Conservation (phyloP, 1,140 invertebrate genomes). For the Euglossa dilemma region DNA sequence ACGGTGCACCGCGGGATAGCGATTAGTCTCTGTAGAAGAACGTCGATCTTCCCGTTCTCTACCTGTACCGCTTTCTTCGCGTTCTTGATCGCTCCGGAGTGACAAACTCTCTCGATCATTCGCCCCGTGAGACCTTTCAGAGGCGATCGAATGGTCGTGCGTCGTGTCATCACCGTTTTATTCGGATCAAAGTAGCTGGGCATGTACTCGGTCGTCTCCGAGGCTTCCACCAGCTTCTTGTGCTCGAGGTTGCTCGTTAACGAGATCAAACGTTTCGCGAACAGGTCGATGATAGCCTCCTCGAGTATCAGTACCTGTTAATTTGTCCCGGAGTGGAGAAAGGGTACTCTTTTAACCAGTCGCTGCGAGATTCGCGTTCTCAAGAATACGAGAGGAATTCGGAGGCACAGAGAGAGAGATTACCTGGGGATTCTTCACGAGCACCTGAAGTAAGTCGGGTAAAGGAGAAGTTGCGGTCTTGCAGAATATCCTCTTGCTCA, state of each 20-base stretch:
- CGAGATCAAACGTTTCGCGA: slow-evolving; percentile 52
- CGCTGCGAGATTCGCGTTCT: background rate
- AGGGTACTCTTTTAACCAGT: background rate
- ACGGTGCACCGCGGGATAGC: no score
- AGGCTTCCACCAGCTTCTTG: slow-evolving; percentile 45
- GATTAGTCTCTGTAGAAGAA: no score
- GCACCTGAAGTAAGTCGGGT: background rate
- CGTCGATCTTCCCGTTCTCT: no score
- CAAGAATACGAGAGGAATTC: background rate
- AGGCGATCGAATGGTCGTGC: slow-evolving; percentile 29
- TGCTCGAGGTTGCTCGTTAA: slow-evolving; percentile 52
- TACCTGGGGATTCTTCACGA: slow-evolving; percentile 39
- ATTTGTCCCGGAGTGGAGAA: slow-evolving; percentile 22
- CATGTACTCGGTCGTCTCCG: slow-evolving; percentile 47
- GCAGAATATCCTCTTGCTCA: slow-evolving; percentile 43
- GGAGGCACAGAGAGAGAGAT: background rate
- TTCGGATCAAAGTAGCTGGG: slow-evolving; percentile 39
- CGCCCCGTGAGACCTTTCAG: slow-evolving; percentile 32
- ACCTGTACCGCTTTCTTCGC: background rate
- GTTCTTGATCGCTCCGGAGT: slow-evolving; percentile 27
- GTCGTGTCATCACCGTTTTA: slow-evolving; percentile 56
- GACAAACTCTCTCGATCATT: slow-evolving; percentile 41
- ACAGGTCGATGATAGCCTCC: slow-evolving; percentile 37
- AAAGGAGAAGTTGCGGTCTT: slow-evolving; percentile 28
- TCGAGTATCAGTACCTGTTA: slow-evolving; percentile 53